Conservation (phyloP, 2,797 vertebrate species). For the Poeciliopsis turneri region DNA sequence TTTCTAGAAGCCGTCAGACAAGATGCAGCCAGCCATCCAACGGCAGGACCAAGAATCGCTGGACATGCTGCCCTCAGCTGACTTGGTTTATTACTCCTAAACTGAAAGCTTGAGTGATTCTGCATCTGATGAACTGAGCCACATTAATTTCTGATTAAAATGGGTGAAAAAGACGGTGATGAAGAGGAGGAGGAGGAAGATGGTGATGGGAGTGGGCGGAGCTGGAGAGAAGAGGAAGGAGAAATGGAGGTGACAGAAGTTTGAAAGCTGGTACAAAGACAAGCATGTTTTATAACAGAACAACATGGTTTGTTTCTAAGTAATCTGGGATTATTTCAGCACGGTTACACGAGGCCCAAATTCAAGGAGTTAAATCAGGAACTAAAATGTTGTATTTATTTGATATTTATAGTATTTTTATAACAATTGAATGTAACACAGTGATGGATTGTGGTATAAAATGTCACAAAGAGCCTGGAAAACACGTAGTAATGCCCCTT, state of each 20-base stretch:
- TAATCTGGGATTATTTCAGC: not conserved
- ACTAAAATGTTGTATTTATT: too few relatives aligned
- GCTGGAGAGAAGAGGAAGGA: not conserved
- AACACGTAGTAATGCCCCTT: too few relatives aligned
- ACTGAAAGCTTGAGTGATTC: not conserved
- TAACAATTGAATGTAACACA: too few relatives aligned
- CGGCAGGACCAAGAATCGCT: constrained; percentile 41
- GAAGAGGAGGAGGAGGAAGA: not conserved
- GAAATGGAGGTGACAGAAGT: constrained; percentile 34
- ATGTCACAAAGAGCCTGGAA: too few relatives aligned
- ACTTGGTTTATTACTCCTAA: not conserved
- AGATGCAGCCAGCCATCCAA: constrained; percentile 71
- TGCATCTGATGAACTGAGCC: not conserved
- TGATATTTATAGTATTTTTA: too few relatives aligned
- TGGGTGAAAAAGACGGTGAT: not conserved
- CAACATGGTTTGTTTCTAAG: constrained; percentile 45
- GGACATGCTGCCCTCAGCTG: not conserved
- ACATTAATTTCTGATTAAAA: not conserved
- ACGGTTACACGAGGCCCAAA: not conserved
- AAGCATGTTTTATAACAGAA: constrained; percentile 15
- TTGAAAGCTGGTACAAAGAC: constrained; percentile 18
- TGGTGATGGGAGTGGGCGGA: constrained; percentile 14
- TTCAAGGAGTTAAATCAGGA: too few relatives aligned
- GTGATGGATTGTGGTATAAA: too few relatives aligned
- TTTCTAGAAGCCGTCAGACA: constrained; percentile 50